These are phyloP conservation scores for Philotrypesis tridentata DNA, from an alignment of 1,140 invertebrate genomes.

Conservation along the genomic window DNA sequence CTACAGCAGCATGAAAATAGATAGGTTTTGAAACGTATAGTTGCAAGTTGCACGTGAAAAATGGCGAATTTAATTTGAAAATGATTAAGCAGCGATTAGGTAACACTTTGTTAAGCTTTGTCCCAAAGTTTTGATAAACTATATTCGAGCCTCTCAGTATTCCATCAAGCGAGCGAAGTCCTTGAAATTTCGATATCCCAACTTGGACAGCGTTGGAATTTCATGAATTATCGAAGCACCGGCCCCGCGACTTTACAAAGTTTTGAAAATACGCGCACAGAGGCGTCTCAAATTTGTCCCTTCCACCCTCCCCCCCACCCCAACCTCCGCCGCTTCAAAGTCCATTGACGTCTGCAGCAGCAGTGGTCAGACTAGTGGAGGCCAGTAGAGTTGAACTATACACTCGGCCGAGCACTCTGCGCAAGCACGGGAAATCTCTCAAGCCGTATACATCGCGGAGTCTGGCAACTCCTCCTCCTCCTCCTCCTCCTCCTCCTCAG, in stretches of 20 bases:
- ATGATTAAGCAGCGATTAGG: too few species aligned
- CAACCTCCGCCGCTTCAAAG: not conserved
- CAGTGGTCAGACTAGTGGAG: not conserved
- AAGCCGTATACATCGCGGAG: not conserved
- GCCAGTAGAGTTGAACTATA: not conserved
- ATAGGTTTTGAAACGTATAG: too few species aligned
- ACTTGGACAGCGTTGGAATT: not conserved
- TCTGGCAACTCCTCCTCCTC: not conserved
- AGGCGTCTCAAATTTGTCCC: not conserved
- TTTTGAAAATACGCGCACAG: not conserved
- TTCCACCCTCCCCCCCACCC: too few species aligned
- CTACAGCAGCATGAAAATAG: too few species aligned
- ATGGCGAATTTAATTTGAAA: too few species aligned
- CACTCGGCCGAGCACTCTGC: not conserved
- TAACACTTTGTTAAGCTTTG: too few species aligned
- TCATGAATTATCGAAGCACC: not conserved
- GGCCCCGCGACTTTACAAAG: not conserved
- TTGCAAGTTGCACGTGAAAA: too few species aligned
- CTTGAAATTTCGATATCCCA: not conserved
- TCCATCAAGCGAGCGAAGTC: not conserved
- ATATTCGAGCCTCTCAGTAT: not conserved
- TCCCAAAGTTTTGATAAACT: not conserved
- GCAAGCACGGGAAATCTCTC: not conserved
- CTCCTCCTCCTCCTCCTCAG: too few species aligned
- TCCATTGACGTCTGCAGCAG: not conserved